Percentiles rank a stretch among this genome's conserved stretches.
These are phyloP conservation scores for Brevipalpus yothersi DNA, from an alignment of 1,140 invertebrate genomes.

Conservation along the genomic window DNA sequence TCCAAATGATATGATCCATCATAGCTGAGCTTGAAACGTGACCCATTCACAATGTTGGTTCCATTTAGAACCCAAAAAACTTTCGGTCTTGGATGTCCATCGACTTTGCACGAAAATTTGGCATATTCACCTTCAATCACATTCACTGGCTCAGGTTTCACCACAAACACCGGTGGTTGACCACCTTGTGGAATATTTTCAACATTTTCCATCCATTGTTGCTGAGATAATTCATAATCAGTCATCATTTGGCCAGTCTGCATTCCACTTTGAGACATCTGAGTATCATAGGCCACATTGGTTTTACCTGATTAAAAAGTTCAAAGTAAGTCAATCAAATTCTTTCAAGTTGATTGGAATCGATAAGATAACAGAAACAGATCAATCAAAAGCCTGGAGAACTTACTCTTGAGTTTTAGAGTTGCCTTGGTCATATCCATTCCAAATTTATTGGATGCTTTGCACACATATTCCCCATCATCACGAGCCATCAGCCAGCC, in stretches of 20 bases:
- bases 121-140: constrained; percentile 80
- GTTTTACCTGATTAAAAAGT: background rate
- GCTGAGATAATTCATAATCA: too few relatives aligned
- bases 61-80: constrained; percentile 84
- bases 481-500: constrained; percentile 21
- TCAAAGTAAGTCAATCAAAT: background rate
- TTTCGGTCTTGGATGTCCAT: constrained; percentile 71
- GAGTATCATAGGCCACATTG: too few relatives aligned
- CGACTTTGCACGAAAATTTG: constrained; percentile 65
- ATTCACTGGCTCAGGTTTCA: constrained; percentile 71
- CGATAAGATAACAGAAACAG: background rate
- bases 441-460: constrained; percentile 21
- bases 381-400: constrained; percentile 23
- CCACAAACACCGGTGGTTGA: constrained; percentile 63
- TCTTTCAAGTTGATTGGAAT: background rate
- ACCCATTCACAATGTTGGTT: background rate
- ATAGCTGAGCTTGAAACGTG: constrained; percentile 62
- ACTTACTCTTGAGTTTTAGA: constrained; percentile 35
- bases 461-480: constrained; percentile 24
- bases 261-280: too few relatives aligned
- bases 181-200: background rate
- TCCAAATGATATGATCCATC: constrained; percentile 61
- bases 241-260: too few relatives aligned
- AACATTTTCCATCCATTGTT: too few relatives aligned
- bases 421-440: constrained; percentile 49